Evolutionary conservation across 2,888 invertebrate genomes (phyloP).

Genomic region (Odontomyia ornata): DNA sequence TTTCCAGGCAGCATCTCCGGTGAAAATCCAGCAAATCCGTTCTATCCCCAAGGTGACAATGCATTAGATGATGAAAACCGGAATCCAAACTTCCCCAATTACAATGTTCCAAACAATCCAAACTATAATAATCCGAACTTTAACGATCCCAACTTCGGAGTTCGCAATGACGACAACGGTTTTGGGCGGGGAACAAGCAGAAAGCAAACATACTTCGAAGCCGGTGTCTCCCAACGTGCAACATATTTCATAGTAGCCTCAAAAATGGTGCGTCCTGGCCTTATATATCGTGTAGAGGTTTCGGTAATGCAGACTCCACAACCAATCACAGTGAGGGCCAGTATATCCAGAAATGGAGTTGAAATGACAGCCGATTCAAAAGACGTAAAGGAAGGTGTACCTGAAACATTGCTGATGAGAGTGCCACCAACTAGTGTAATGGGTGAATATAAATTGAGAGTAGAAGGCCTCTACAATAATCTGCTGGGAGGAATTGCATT

Average conservation of each 20-base stretch:
- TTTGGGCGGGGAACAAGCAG: conserved; percentile 52
- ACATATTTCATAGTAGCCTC: conserved; percentile 94
- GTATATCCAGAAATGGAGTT: conserved; percentile 89
- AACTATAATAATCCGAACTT: not conserved
- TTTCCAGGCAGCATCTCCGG: not conserved
- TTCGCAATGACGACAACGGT: conserved; percentile 19
- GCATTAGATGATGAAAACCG: conserved; percentile 13
- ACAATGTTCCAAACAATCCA: conserved; percentile 1
- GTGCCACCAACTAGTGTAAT: conserved; percentile 85
- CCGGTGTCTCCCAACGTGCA: conserved; percentile 54
- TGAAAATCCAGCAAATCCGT: conserved; percentile 14
- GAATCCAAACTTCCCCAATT: conserved; percentile 12
- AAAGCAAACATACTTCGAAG: conserved; percentile 54
- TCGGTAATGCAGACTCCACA: conserved; percentile 81
- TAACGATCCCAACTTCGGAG: conserved; percentile 7
- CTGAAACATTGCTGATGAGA: conserved; percentile 88
- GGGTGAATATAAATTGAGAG: conserved; percentile 84
- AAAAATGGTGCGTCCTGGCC: conserved; percentile 88
- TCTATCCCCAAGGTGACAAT: conserved; percentile 13
- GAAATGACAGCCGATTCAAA: conserved; percentile 86
- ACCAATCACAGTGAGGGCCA: conserved; percentile 85
- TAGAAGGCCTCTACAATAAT: conserved; percentile 78
- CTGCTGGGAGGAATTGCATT: conserved; percentile 87
- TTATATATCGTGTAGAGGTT: conserved; percentile 88
- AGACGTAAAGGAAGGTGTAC: conserved; percentile 84